Evolutionary conservation across 2,888 invertebrate genomes (phyloP).

Genomic region (Caenorhabditis becei): DNA sequence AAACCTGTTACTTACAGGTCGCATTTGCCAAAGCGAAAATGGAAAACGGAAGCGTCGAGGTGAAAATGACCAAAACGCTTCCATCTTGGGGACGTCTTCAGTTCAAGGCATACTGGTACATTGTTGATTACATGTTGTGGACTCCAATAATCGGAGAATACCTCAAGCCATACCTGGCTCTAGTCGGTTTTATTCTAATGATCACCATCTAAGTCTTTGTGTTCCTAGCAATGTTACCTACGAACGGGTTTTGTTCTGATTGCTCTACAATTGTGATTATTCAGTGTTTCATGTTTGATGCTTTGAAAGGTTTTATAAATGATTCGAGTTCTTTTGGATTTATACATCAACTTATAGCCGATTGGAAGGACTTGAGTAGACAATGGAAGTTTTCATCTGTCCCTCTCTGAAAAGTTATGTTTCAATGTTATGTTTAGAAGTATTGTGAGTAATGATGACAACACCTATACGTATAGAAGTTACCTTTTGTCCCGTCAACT

Average conservation of each 20-base stretch:
- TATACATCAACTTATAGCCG: too few relatives aligned
- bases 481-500: neutral
- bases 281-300: neutral
- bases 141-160: conserved; percentile 78
- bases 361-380: too few relatives aligned
- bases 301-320: conserved; percentile 1
- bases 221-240: conserved; percentile 5
- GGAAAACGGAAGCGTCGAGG: conserved; percentile 78
- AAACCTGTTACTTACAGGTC: conserved; percentile 63
- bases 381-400: too few relatives aligned
- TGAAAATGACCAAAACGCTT: conserved; percentile 65
- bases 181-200: conserved; percentile 81
- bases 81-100: conserved; percentile 75
- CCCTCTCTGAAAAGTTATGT: too few relatives aligned
- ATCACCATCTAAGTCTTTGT: conserved; percentile 75
- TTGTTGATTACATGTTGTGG: conserved; percentile 78
- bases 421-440: too few relatives aligned
- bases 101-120: conserved; percentile 80
- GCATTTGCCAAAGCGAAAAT: conserved; percentile 73
- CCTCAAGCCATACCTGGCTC: conserved; percentile 79
- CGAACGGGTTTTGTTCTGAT: conserved; percentile 13
- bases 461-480: too few relatives aligned
- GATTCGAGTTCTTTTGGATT: too few relatives aligned
- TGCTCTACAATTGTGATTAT: conserved; percentile 19
- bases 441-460: too few relatives aligned